A percentile compares a stretch with the other conserved stretches of the same genome.
phyloP scores from a whole-genome alignment of 2,113 vertebrate genomes.

The Australoheros scitulus region DNA sequence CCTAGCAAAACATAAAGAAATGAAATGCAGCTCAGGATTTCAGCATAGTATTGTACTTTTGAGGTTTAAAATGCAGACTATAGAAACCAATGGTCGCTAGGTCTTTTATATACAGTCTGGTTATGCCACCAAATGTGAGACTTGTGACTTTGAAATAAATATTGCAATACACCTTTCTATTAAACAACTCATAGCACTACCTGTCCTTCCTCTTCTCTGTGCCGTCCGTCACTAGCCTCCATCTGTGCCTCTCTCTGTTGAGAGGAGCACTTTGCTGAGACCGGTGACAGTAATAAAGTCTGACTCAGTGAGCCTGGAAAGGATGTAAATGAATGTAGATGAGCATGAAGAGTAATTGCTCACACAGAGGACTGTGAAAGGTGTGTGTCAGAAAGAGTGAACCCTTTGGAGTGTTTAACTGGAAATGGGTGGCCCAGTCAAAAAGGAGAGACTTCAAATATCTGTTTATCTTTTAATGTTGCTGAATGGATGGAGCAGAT shows the following conservation, averaged over 20 bases:
- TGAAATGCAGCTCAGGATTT: no score
- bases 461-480: conserved; percentile 48
- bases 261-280: conserved; percentile 25
- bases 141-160: conserved; percentile 10
- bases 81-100: neutral
- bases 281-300: conserved; percentile 59
- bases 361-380: conserved; percentile 23
- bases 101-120: neutral
- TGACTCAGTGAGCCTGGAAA: conserved; percentile 42
- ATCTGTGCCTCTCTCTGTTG: conserved; percentile 15
- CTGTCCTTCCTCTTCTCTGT: neutral
- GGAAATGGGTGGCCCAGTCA: conserved; percentile 10
- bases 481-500: conserved; percentile 19
- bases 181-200: neutral
- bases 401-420: conserved; percentile 24
- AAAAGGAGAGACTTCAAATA: conserved; percentile 40
- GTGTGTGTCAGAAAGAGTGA: conserved; percentile 1
- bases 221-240: neutral
- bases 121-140: neutral
- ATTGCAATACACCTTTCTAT: neutral
- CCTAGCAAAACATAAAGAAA: neutral
- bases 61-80: neutral
- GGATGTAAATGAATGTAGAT: conserved; percentile 55
- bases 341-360: conserved; percentile 52
- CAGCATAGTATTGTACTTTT: neutral